Evolutionary conservation across 2,888 invertebrate genomes (phyloP).

Genomic region (Hydriomena furcata): DNA sequence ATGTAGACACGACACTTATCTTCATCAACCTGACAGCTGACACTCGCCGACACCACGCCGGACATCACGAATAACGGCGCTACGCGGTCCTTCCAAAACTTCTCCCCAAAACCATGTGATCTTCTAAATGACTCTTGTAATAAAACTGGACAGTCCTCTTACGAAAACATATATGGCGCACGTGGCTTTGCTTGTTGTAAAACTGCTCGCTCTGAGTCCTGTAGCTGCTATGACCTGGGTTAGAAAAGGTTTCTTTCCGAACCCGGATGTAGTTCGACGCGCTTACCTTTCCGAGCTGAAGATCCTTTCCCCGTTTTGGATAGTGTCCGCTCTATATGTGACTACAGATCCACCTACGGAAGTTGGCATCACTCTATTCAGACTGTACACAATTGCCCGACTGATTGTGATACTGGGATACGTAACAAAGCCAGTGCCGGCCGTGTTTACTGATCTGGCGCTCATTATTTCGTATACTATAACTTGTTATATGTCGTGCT

Average conservation of each 20-base stretch:
- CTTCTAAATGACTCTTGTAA: constrained; percentile 40
- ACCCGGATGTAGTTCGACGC: constrained; percentile 48
- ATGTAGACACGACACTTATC: constrained; percentile 20
- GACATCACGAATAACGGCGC: not conserved
- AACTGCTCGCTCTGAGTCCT: constrained; percentile 53
- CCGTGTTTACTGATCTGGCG: constrained; percentile 50
- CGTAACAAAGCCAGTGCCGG: constrained; percentile 44
- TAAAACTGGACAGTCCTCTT: constrained; percentile 49
- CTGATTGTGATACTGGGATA: constrained; percentile 51
- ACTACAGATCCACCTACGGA: constrained; percentile 44
- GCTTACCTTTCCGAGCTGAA: constrained; percentile 62
- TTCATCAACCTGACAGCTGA: constrained; percentile 25
- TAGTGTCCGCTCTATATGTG: constrained; percentile 55
- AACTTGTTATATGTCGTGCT: constrained; percentile 55
- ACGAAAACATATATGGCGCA: constrained; percentile 58
- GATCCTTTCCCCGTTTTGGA: constrained; percentile 60
- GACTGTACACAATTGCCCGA: constrained; percentile 47
- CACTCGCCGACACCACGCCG: not conserved
- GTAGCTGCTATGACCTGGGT: constrained; percentile 58
- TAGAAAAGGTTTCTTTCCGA: constrained; percentile 48
- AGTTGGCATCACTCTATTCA: constrained; percentile 46
- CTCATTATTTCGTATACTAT: constrained; percentile 54
- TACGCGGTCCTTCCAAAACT: not conserved
- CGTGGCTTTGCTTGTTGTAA: constrained; percentile 54
- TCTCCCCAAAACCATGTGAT: constrained; percentile 10